Evolutionary conservation across 2,888 invertebrate genomes (phyloP), one percentile per base, ranked within the genome.

Genomic region (Phorcus lineatus): DNA sequence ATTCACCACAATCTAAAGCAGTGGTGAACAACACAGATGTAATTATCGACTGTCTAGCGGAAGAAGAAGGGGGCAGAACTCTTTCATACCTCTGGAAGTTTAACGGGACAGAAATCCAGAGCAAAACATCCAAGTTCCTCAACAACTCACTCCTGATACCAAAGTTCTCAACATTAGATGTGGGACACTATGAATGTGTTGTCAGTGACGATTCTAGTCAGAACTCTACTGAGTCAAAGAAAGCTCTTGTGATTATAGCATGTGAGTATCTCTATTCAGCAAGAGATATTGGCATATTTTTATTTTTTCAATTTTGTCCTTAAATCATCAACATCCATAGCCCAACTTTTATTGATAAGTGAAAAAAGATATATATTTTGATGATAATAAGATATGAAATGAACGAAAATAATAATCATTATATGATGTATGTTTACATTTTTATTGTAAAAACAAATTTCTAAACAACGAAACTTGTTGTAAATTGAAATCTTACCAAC

Each of bases 101-200:
- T 24, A 85, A 88, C 75, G 85, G 82, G 2, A 81, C 78, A 6
- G 75, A 82, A 0, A 54, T 86, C 11, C 80, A 83, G 19, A 62
- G 78, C 2, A 85, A 83, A 47, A 82, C 86, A 0, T 87, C 87
- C 11, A 77, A 88, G 11, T 90, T 90, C 79, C 81, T 84, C 17
- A 91, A 91, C 82, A 85, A 89, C 74, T 90, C 91, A 19, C 86
- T 92, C 47, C 86, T 88, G 74, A 83, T 92, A 16, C 89, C 89
- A 9, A 66, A 81, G 0, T 74, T 90, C 7, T 74, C 79, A 11
- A 7, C 77, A 11, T 75, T 54, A 22, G 89, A 91, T 67, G 83
- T 90, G n/a, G 92, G 92, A 31, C 81, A 84, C 70, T 92, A 92
- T 79, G 83, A 86, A 6, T 92, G 92, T 84, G 81, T 83, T 19